Percentiles rank a stretch among this genome's conserved stretches.
Evolutionary conservation across 2,113 vertebrate genomes (phyloP).

Genomic region (Eonycteris spelaea): DNA sequence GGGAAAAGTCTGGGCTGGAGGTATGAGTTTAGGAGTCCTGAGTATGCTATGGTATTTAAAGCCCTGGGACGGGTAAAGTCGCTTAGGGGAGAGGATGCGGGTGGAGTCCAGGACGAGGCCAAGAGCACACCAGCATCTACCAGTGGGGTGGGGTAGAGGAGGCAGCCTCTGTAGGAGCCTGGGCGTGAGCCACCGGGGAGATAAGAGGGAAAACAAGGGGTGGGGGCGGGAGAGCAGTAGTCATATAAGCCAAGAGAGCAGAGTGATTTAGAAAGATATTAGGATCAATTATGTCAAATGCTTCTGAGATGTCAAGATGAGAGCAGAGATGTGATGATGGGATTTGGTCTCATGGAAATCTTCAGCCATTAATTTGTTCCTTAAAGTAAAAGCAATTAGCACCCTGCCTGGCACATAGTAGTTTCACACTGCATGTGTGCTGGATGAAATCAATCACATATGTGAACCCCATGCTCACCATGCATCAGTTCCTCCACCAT

Average conservation of each 20-base stretch:
- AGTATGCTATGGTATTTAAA: not conserved
- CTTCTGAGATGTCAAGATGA: not conserved
- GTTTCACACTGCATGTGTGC: not conserved
- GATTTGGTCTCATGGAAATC: not conserved
- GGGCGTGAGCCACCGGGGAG: not conserved
- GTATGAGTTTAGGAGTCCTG: not conserved
- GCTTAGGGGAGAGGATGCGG: not conserved
- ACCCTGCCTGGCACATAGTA: not conserved
- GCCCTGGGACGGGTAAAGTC: not conserved
- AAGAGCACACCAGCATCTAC: not conserved
- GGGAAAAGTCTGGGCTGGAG: not conserved
- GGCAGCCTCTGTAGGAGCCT: not conserved
- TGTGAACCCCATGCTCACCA: not conserved
- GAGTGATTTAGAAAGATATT: not conserved
- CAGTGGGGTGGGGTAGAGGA: fast-evolving
- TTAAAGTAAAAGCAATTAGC: not conserved
- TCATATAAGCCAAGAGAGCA: not conserved
- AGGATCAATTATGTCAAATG: not conserved
- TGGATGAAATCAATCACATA: not conserved
- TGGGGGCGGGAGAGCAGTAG: no score
- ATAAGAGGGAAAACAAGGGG: not conserved
- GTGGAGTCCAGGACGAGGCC: not conserved
- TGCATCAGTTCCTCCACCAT: not conserved
- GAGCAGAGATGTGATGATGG: not conserved
- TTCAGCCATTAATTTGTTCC: not conserved